Percentiles rank a stretch among this genome's conserved stretches.
Conservation (phyloP, 2,113 vertebrate genomes). For the Thermophis baileyi region DNA sequence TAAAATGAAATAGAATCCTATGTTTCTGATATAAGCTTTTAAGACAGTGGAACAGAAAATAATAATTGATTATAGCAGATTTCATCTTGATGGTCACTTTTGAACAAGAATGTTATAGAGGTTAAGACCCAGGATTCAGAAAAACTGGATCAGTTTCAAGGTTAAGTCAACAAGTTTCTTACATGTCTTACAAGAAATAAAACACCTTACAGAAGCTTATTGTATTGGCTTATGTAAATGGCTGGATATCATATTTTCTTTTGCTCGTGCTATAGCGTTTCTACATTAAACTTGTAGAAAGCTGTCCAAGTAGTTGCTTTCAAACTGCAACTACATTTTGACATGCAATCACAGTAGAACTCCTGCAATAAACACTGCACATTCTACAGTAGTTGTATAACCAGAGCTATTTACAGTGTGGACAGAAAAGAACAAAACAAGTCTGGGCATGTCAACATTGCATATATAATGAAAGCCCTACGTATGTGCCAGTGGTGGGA, state of each 20-base stretch:
- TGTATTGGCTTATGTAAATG: background rate
- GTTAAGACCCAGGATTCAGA: slow-evolving; percentile 48
- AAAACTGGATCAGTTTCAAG: slow-evolving; percentile 61
- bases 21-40: slow-evolving; percentile 35
- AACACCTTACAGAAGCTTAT: background rate
- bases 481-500: too few species aligned
- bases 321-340: background rate
- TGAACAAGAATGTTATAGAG: slow-evolving; percentile 44
- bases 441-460: background rate
- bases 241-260: background rate
- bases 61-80: slow-evolving; percentile 24
- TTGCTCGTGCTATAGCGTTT: background rate
- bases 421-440: background rate
- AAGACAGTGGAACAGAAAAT: slow-evolving; percentile 45
- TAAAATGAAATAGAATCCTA: slow-evolving; percentile 59
- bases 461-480: background rate
- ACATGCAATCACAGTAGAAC: background rate
- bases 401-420: background rate
- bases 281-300: background rate
- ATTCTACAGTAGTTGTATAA: background rate
- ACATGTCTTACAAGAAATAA: background rate
- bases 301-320: background rate
- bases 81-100: slow-evolving; percentile 38
- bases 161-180: slow-evolving; percentile 27
- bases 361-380: background rate